Evolutionary conservation across 2,797 vertebrate genomes (phyloP), one percentile per base, ranked within the genome.

Genomic region (Eulemur albifrons): DNA sequence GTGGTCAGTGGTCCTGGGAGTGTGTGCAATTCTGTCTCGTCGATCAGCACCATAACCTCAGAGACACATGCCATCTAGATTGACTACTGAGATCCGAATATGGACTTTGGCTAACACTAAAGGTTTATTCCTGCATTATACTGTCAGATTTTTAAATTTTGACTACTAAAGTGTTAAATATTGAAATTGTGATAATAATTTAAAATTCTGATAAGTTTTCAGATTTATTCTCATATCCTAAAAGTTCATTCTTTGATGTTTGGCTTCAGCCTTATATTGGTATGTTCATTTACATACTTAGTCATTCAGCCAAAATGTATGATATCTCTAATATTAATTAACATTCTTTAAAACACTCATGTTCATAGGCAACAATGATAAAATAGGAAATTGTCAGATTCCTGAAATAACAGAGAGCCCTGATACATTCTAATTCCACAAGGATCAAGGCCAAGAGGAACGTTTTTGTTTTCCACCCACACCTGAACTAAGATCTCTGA

Each of bases 361-460:
- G 84, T 97, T 96, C 85, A 93, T 30, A 95, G 65, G 57, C 50
- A 90, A 84, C 65, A 70, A 89, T 61, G 45, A 80, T 50, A 80
- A 79, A 88, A 83, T 35, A 13, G 63, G 21, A 94, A 94, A 85
- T 5, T 77, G 54, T 90, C 81, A 76, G 52, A 82, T 86, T 72
- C 59, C 73, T 83, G 43, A 97, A 79, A 75, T 90, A 73, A 79
- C 30, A 30, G 76, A 52, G 85, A 69, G 25, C 57, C 43, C 65
- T 90, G 81, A 81, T 67, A 45, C 9, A 70, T 21, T 80, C 54
- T 84, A 15, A 40, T 65, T 93, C 77, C 59, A 70, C 52, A 82
- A 82, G 27, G 61, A 35, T 79, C 79, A 61, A 89, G 92, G 83
- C 54, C 40, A 20, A 67, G 38, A 92, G 65, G 40, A 90, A 73